Conservation (phyloP, 2,797 vertebrate genomes). For the Lepidocolaptes lacrymiger region DNA sequence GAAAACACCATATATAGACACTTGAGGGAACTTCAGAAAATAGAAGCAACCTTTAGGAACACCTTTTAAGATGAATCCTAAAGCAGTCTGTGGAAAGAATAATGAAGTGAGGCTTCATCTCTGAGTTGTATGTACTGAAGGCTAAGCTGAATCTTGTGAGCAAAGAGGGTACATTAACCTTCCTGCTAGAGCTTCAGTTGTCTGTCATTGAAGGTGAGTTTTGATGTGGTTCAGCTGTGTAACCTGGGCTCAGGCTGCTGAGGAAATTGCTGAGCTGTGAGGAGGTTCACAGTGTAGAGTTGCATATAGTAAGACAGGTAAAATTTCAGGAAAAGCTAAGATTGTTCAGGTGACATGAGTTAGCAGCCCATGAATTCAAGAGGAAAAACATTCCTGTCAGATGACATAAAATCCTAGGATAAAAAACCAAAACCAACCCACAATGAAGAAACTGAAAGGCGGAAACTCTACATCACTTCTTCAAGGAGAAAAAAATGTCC, state of each 20-base stretch:
- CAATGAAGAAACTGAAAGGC: neutral
- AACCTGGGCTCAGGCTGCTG: neutral
- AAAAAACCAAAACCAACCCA: neutral
- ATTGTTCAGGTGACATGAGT: neutral
- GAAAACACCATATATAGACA: neutral
- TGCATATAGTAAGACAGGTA: accelerated
- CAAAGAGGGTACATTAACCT: neutral
- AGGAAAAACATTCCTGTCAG: neutral
- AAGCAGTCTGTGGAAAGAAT: neutral
- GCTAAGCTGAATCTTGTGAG: neutral
- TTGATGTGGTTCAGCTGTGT: neutral
- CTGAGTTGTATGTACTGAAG: neutral
- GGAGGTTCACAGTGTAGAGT: neutral
- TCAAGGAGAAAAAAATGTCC: neutral
- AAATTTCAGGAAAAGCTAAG: neutral
- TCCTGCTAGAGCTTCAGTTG: neutral
- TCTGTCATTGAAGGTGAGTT: neutral
- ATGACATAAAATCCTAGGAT: neutral
- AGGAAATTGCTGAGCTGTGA: neutral
- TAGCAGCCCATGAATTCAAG: neutral
- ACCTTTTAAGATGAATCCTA: neutral
- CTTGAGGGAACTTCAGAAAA: neutral
- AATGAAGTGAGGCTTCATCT: neutral
- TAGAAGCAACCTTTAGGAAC: neutral
- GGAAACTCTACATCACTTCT: neutral